phyloP scores from a whole-genome alignment of 2,797 vertebrate genomes.

The Syndactyla subalaris region DNA sequence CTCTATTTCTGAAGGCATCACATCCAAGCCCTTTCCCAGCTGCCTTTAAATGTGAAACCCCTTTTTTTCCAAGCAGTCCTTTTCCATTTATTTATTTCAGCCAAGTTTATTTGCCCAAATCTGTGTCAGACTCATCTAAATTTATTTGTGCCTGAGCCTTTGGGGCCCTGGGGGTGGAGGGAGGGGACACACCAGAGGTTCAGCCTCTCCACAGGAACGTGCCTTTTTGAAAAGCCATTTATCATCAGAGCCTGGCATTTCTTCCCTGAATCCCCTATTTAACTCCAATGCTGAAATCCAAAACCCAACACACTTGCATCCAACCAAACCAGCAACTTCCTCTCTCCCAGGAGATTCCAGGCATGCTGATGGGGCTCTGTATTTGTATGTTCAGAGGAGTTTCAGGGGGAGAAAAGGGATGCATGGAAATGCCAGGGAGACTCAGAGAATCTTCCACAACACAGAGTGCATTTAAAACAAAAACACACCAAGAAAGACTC shows the following conservation, averaged over 20 bases:
- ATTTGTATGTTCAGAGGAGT: background rate
- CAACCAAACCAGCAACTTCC: background rate
- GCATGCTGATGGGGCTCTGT: background rate
- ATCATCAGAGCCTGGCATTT: background rate
- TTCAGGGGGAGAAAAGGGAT: background rate
- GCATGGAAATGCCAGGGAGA: background rate
- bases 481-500: background rate
- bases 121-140: background rate
- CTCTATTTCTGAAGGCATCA: background rate
- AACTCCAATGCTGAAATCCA: constrained; percentile 4
- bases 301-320: background rate
- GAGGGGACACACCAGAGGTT: background rate
- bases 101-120: background rate
- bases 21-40: background rate
- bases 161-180: background rate
- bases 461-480: background rate
- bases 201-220: background rate
- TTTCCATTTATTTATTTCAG: background rate
- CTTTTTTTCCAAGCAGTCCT: background rate
- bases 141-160: background rate
- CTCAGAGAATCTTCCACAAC: background rate
- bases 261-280: background rate
- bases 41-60: background rate
- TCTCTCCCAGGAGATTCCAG: background rate
- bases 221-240: constrained; percentile 7